Percentiles rank a stretch among this genome's conserved stretches.
Evolutionary conservation across 2,113 vertebrate genomes (phyloP).

Genomic region (Pterocles orientalis): DNA sequence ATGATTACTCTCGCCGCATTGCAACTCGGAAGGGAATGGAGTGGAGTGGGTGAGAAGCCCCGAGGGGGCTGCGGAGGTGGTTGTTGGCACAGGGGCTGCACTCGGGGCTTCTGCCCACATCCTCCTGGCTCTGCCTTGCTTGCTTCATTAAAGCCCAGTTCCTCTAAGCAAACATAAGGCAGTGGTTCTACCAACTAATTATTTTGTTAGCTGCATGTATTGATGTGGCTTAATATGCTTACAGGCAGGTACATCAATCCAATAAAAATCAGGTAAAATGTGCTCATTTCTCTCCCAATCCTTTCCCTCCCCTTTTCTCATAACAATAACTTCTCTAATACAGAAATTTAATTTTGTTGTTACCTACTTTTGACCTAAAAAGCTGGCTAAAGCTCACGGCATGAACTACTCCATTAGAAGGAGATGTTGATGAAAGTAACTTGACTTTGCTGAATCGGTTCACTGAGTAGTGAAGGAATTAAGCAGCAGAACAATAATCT

Average conservation of each 20-base stretch:
- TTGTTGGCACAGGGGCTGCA: neutral
- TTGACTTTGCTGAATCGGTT: neutral
- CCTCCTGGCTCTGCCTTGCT: neutral
- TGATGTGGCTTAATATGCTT: neutral
- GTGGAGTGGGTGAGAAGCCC: neutral
- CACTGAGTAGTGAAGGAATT: neutral
- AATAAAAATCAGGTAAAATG: neutral
- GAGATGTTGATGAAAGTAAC: neutral
- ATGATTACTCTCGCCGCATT: neutral
- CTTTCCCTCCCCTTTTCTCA: rapidly evolving
- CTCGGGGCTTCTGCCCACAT: neutral
- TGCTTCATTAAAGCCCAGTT: neutral
- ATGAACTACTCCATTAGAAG: neutral
- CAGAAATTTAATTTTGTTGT: neutral
- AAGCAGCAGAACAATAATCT: neutral
- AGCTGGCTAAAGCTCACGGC: neutral
- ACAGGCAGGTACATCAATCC: neutral
- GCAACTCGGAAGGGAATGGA: rapidly evolving
- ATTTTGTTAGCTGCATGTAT: neutral
- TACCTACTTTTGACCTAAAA: neutral
- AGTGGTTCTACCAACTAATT: neutral
- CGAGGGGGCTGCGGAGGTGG: neutral
- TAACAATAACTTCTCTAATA: neutral
- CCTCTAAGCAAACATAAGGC: neutral
- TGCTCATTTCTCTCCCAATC: neutral